These are phyloP conservation scores for Olivierus martensii DNA, from an alignment of 1,140 invertebrate genomes.

Conservation along the genomic window DNA sequence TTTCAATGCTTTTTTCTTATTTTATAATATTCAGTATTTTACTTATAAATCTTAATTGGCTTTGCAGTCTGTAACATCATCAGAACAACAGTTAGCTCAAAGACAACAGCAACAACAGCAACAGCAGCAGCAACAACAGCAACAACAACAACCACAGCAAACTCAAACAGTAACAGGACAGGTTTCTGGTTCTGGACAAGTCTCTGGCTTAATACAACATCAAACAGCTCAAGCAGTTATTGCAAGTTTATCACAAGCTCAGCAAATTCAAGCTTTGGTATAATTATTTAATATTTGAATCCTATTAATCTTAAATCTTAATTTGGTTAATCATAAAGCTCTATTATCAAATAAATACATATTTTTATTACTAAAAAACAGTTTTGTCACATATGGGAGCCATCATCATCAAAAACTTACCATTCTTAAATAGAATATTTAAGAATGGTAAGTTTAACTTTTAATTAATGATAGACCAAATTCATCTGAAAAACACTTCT, in stretches of 20 bases:
- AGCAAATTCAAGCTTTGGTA: slow-evolving; percentile 12
- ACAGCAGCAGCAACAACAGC: slow-evolving; percentile 27
- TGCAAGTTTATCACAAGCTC: slow-evolving; percentile 12
- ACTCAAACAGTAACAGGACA: slow-evolving; percentile 3
- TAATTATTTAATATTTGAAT: neutral
- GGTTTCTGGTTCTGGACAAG: slow-evolving; percentile 2
- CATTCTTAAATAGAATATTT: no score
- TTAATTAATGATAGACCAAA: no score
- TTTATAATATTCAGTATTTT: neutral
- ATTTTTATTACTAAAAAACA: no score
- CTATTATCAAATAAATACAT: no score
- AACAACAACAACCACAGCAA: neutral
- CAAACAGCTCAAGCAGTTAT: slow-evolving; percentile 11
- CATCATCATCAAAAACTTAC: no score
- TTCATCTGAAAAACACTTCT: no score
- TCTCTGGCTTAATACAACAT: neutral
- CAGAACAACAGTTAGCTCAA: slow-evolving; percentile 22
- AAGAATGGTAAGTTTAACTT: no score
- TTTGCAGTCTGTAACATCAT: no score
- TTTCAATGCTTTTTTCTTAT: neutral
- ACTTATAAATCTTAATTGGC: no score
- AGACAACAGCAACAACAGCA: slow-evolving; percentile 14
- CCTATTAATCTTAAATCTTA: no score
- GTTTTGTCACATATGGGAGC: no score
- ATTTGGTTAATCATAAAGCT: no score